Evolutionary conservation across 64 coral and sea anemone genomes (phyloP), one percentile per base, ranked within the genome.

Genomic region (Platygyra sinensis): DNA sequence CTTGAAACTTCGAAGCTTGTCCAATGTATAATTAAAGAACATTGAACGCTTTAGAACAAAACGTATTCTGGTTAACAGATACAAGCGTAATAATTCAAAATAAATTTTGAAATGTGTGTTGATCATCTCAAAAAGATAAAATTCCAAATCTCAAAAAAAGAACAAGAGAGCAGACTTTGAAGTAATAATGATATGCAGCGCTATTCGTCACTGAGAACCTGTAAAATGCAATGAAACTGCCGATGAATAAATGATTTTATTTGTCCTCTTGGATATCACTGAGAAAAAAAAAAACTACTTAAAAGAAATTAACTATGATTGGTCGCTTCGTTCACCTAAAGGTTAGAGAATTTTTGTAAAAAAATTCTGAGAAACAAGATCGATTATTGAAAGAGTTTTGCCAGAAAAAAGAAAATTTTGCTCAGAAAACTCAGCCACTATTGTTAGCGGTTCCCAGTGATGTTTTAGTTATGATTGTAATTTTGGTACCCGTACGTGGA

Each of bases 401-500:
- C 0, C 65, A 69, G 25, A n/a, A n/a, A 69, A 11, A 7, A 25
- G 10, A 25, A 69, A 39, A 20, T 50, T 14, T 19, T 22, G 19
- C 11, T 50, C 33, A 77, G 13, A 19, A 8, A 42, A 50, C 17
- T 7, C 39, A 38, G 24, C 10, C 60, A 10, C 22, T 72, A 8
- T 28, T 28, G 22, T 50, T 72, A 2, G 22, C 25, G 62, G 52
- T 72, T 71, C 4, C 10, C 31, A 57, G 29, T 27, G 24, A 3
- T 39, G 62, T 27, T 85, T 46, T 67, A 1, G 65, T 72, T 32
- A 85, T 85, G 50, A 38, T 72, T 72, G 32, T 51, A 71, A 11
- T 50, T 85, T 85, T 85, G 81, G 81, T 85, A 85, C 81, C 81
- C 8, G 81, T n/a, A n/a, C n/a, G n/a, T 63, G 60, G n/a, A 69